Evolutionary conservation across 2,797 vertebrate genomes (phyloP), one percentile per base, ranked within the genome.

Genomic region (Myoxocephalus aenaeus): DNA sequence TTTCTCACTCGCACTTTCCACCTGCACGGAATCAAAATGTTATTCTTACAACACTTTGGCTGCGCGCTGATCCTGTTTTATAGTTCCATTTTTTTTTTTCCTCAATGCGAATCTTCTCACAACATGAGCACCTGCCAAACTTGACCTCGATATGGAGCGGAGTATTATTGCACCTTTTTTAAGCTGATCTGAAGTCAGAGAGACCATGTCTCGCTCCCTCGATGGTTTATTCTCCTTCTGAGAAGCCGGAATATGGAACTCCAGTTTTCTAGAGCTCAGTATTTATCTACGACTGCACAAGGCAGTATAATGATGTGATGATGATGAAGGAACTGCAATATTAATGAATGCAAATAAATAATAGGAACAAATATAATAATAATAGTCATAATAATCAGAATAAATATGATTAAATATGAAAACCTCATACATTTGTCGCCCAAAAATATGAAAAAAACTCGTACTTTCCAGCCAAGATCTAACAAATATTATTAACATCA

Each of bases 21-120:
- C 70, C 61, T 70, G 67, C 62, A 57, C 14, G 0, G 57, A 67
- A 68, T 65, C 42, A 61, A 79, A 63, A 67, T 46, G 14, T 29
- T 65, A 38, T 42, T 69, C 22, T 78, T 42, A 40, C n/a, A 69
- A 40, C 22, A 46, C 22, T 46, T 32, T 53, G 58, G 64, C 64
- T 32, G 61, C 17, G 4, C 48, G 44, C 27, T 51, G 50, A 44
- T 53, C 20, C n/a, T 17, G 66, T 25, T 56, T 66, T 17, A 40
- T 5, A 9, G 36, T 70, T 14, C 32, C 32, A 29, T 29, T 27
- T 14, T 42, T 14, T 44, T 34, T 44, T 42, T 54, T 15, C 56
- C 7, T 36, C 27, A 36, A 11, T 53, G 20, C 54, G 25, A 48
- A 57, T 17, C 25, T 14, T 34, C n/a, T 66, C 17, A 29, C 48